These are phyloP conservation scores for Musca vetustissima DNA, from an alignment of 1,140 invertebrate genomes.

Conservation along the genomic window DNA sequence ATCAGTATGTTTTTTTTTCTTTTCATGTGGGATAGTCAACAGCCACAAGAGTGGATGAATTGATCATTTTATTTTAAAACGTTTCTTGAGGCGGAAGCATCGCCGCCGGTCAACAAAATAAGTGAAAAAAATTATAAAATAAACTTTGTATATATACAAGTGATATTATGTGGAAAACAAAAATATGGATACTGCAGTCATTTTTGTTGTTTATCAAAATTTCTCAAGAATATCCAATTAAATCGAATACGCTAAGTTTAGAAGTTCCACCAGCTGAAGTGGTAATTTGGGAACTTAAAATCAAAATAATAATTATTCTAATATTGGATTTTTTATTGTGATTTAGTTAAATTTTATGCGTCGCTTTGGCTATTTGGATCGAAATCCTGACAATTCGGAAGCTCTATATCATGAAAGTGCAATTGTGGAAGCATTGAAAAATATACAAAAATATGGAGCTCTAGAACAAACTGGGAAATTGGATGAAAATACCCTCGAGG, in stretches of 20 bases:
- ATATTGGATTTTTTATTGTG: slow-evolving; percentile 29
- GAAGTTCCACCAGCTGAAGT: slow-evolving; percentile 32
- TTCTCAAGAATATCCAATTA: too few species aligned
- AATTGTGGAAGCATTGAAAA: slow-evolving; percentile 62
- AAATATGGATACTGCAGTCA: neutral
- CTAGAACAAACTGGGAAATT: slow-evolving; percentile 65
- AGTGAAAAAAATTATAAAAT: neutral
- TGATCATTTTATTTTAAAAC: slow-evolving; percentile 13
- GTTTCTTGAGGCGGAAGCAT: neutral
- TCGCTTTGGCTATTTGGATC: slow-evolving; percentile 64
- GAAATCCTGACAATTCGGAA: slow-evolving; percentile 55
- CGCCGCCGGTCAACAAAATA: neutral
- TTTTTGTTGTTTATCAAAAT: neutral
- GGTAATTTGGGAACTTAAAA: slow-evolving; percentile 15
- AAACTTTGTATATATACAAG: neutral
- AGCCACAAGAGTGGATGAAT: neutral
- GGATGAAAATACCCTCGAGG: slow-evolving; percentile 63
- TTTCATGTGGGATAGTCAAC: neutral
- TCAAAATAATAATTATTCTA: slow-evolving; percentile 17
- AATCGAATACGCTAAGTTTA: neutral
- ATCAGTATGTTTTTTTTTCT: too few species aligned
- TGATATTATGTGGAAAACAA: slow-evolving; percentile 8
- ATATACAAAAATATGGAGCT: slow-evolving; percentile 69
- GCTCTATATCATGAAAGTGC: slow-evolving; percentile 63
- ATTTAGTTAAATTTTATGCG: slow-evolving; percentile 64